Percentiles rank a stretch among this genome's conserved stretches.
Evolutionary conservation across 1,140 invertebrate genomes (phyloP).

Genomic region (Papilio helenus): DNA sequence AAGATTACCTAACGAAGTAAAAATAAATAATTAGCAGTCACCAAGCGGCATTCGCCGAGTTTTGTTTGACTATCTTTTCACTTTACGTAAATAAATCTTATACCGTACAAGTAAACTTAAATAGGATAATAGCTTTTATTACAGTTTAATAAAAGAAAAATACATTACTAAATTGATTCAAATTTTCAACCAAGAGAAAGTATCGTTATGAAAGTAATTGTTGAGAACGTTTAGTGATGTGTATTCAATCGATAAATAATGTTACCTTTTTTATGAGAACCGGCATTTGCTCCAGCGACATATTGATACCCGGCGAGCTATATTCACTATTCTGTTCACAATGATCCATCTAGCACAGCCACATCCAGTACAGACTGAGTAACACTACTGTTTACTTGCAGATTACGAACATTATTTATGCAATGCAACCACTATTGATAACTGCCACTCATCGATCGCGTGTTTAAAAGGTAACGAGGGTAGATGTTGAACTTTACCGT

Average conservation of each 20-base stretch:
- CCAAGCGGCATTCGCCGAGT: neutral
- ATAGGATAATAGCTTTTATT: neutral
- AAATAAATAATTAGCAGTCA: conserved; percentile 10
- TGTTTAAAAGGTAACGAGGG: conserved; percentile 58
- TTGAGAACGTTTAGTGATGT: neutral
- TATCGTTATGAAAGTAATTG: neutral
- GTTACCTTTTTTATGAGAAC: conserved; percentile 76
- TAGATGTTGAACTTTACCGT: conserved; percentile 52
- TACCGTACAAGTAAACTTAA: neutral
- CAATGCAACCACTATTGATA: conserved; percentile 57
- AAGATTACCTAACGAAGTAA: conserved; percentile 16
- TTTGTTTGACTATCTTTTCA: neutral
- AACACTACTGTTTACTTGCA: conserved; percentile 60
- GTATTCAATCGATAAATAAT: conserved; percentile 34
- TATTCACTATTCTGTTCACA: conserved; percentile 48
- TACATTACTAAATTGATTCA: neutral
- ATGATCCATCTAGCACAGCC: conserved; percentile 56
- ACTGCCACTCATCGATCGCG: conserved; percentile 58
- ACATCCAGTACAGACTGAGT: conserved; percentile 46
- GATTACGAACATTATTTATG: conserved; percentile 58
- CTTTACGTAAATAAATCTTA: neutral
- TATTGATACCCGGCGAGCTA: conserved; percentile 65
- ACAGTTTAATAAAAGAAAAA: neutral
- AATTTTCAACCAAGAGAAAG: neutral
- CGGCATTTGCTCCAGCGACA: conserved; percentile 76